Evolutionary conservation across 2,113 vertebrate species (phyloP), one percentile per base, ranked within the genome.

Genomic region (Pseudorectes ferrugineus): DNA sequence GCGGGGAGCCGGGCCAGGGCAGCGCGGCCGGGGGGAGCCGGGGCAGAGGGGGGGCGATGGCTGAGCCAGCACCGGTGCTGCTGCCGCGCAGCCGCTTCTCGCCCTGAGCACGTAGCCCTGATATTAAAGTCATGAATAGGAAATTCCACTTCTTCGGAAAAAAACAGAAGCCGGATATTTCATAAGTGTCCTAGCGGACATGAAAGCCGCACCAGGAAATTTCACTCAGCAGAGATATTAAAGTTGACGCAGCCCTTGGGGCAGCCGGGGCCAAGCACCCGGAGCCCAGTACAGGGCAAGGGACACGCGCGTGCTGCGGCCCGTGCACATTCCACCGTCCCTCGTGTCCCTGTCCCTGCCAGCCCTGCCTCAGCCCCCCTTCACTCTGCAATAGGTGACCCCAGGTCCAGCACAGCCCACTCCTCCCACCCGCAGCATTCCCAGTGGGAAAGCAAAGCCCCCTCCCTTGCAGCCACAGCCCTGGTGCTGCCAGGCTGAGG

Each of bases 121-220:
- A 49, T n/a, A 93, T 96, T 96, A 84, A 97, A 93, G 63, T 78
- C 96, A 78, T 42, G 46, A 48, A 33, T 72, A 97, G 76, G 97
- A 98, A 97, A 97, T 97, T 97, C 97, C 96, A 97, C 84, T 77
- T 95, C 92, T 97, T 73, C 90, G 63, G 95, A 66, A 88, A 89
- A 96, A 93, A 75, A 3, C n/a, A 79, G 93, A 75, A 75, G 51
- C 84, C 92, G 89, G 81, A 97, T 88, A 78, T 95, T 97, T 96
- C 94, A 94, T 89, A 80, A 95, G 88, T 66, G 89, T 87, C 92
- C 87, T 17, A 2, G 42, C 19, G 25, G 76, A 96, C 97, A 96
- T 96, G 95, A 97, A 96, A 97, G 96, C 88, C n/a, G 17, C 54
- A 63, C 29, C 95, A 92, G 97, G 97, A 96, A 97, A 97, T 97